Percentiles rank a stretch among this genome's conserved stretches.
Evolutionary conservation across 2,797 vertebrate genomes (phyloP).

Genomic region (Poeciliopsis paucimaculata): DNA sequence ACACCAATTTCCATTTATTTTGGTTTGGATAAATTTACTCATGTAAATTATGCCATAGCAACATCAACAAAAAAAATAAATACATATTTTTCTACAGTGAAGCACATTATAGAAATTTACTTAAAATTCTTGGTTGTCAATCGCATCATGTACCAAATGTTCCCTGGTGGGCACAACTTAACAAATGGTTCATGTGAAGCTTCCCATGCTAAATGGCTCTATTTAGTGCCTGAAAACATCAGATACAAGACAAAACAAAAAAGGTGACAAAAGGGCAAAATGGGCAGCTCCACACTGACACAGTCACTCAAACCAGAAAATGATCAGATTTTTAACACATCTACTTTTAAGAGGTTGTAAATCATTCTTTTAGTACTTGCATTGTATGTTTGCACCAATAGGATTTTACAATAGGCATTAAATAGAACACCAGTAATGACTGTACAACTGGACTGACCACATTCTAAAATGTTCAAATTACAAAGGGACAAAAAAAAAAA

Average conservation of each 20-base stretch:
- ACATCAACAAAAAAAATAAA: not conserved
- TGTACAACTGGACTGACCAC: slow-evolving; percentile 10
- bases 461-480: slow-evolving; percentile 23
- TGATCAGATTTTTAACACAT: not conserved
- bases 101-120: not conserved
- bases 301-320: not conserved
- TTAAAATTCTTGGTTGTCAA: not conserved
- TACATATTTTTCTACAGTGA: not conserved
- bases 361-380: not conserved
- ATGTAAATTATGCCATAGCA: not conserved
- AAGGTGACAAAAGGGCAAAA: not conserved
- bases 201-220: not conserved
- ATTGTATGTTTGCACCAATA: not conserved
- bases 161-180: not conserved
- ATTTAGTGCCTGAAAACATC: not conserved
- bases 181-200: not conserved
- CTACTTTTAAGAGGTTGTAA: not conserved
- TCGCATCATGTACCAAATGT: not conserved
- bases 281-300: not conserved
- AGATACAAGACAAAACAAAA: not conserved
- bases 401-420: not conserved
- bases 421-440: slow-evolving; percentile 1
- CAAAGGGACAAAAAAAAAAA: not conserved
- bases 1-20: not conserved
- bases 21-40: not conserved